These are phyloP conservation scores for Ormyrus thymus DNA, from an alignment of 2,888 invertebrate species.

Conservation along the genomic window DNA sequence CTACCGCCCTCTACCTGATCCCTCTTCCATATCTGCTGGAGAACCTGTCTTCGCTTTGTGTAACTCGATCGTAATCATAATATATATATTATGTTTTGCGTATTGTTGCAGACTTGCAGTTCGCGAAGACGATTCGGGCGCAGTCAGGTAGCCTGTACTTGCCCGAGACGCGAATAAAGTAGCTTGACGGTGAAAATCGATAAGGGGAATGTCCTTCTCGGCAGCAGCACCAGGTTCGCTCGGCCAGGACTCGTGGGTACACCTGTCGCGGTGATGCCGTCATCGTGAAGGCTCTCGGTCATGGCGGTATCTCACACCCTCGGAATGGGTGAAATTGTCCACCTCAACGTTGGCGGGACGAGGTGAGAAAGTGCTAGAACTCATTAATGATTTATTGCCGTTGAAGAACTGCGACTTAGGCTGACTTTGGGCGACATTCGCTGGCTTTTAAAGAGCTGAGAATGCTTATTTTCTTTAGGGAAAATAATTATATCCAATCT, in stretches of 20 bases:
- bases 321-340: conserved; percentile 85
- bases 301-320: conserved; percentile 75
- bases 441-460: too few relatives aligned
- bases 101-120: not conserved
- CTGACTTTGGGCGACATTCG: not conserved
- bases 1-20: not conserved
- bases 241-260: too few relatives aligned
- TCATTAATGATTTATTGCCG: conserved; percentile 29
- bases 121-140: conserved; percentile 3
- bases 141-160: not conserved
- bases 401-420: not conserved
- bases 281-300: not conserved
- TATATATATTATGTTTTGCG: too few relatives aligned
- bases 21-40: not conserved
- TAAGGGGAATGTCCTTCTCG: too few relatives aligned
- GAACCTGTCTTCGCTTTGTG: not conserved
- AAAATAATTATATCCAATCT: too few relatives aligned
- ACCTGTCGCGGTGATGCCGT: not conserved
- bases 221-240: not conserved
- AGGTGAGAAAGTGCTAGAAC: conserved; percentile 78
- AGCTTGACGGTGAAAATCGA: not conserved
- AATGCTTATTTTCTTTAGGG: too few relatives aligned
- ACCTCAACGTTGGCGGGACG: conserved; percentile 96
- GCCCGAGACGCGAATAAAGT: not conserved
- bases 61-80: not conserved